phyloP scores from a whole-genome alignment of 2,888 invertebrate genomes.

The Druceiella hillmani region DNA sequence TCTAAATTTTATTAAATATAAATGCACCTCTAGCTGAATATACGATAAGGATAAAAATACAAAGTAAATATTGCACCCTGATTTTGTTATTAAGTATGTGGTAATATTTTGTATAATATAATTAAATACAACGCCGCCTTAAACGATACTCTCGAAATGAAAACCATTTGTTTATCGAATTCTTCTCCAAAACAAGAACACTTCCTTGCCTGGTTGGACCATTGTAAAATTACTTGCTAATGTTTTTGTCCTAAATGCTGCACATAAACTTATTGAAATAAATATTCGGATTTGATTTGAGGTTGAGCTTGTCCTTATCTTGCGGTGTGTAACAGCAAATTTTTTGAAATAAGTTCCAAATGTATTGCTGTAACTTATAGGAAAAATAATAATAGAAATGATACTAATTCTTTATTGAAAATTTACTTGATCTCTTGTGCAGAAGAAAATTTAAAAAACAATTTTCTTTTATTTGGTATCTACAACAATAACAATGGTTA shows the following conservation, averaged over 20 bases:
- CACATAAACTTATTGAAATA: slow-evolving; percentile 29
- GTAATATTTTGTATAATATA: slow-evolving; percentile 37
- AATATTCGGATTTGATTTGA: slow-evolving; percentile 18
- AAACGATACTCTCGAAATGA: slow-evolving; percentile 42
- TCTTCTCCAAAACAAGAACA: slow-evolving; percentile 35
- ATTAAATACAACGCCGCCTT: slow-evolving; percentile 43
- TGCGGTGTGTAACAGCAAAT: slow-evolving; percentile 37
- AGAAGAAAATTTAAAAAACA: slow-evolving; percentile 82
- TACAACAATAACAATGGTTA: no score
- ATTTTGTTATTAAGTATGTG: slow-evolving; percentile 53
- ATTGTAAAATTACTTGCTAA: slow-evolving; percentile 15
- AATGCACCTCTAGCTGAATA: slow-evolving; percentile 88
- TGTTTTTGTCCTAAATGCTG: slow-evolving; percentile 29
- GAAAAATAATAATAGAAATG: no score
- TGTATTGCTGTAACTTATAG: no score
- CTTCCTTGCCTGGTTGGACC: slow-evolving; percentile 30
- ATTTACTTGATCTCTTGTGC: slow-evolving; percentile 79
- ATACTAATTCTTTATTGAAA: no score
- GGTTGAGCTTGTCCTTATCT: slow-evolving; percentile 22
- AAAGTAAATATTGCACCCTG: slow-evolving; percentile 83
- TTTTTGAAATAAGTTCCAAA: slow-evolving; percentile 63
- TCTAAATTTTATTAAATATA: slow-evolving; percentile 85
- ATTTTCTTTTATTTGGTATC: slow-evolving; percentile 82
- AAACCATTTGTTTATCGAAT: no score
- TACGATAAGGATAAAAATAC: slow-evolving; percentile 75